A percentile compares a stretch with the other conserved stretches of the same genome.
Evolutionary conservation across 2,113 vertebrate species (phyloP).

Genomic region (Trematocara marginatum): DNA sequence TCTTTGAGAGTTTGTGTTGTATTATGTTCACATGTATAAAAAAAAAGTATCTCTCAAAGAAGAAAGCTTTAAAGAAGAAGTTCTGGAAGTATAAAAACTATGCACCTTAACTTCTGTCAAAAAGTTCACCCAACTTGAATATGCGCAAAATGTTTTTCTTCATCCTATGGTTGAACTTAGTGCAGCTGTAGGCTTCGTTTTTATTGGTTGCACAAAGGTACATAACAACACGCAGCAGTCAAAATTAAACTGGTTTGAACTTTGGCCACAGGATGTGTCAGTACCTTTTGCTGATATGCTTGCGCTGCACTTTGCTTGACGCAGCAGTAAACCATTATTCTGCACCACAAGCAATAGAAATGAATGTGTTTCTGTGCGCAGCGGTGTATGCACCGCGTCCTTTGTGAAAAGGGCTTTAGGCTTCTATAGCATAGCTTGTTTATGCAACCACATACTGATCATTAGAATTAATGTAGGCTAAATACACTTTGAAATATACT

Average conservation of each 20-base stretch:
- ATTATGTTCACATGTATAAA: background rate
- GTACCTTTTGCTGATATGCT: background rate
- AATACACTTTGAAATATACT: background rate
- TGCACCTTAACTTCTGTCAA: background rate
- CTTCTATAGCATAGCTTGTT: background rate
- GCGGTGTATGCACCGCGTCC: background rate
- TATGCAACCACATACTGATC: background rate
- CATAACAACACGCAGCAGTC: background rate
- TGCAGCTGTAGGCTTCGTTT: background rate
- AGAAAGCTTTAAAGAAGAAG: background rate
- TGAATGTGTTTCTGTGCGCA: background rate
- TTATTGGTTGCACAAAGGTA: background rate
- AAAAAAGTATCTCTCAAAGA: background rate
- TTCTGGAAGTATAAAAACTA: background rate
- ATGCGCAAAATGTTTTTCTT: accelerated
- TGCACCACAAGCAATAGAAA: background rate
- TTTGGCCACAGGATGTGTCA: background rate
- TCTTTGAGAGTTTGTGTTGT: background rate
- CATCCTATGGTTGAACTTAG: background rate
- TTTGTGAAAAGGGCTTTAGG: background rate
- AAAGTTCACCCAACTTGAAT: background rate
- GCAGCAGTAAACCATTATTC: background rate
- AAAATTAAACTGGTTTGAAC: background rate
- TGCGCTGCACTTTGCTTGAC: background rate
- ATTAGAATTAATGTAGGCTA: background rate